Base-by-base conservation (phyloP, 2,113 vertebrate genomes). In the Psittacara wagleri region DNA sequence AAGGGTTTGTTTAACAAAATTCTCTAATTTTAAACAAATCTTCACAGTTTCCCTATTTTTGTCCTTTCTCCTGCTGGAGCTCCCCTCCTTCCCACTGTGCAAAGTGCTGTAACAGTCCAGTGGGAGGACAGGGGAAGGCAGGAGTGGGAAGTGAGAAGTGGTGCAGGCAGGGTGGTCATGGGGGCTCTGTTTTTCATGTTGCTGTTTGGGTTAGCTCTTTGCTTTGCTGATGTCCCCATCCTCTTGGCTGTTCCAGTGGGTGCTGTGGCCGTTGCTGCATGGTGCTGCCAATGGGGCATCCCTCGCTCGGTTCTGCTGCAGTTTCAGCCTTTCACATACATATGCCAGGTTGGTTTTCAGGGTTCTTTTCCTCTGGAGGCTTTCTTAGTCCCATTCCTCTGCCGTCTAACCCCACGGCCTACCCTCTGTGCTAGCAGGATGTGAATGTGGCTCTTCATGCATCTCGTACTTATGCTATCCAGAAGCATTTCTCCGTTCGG, bases 1-100 rank as follows among this genome's bases (percentile, higher is more conserved):
- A 88, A 82, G 33, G 23, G 51, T 94, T 81, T 96, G 33, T 86
- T 95, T 83, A 84, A 91, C n/a, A 59, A 88, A 96, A 92, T 89
- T 70, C 14, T 75, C 77, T 90, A 33, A 70, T 91, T 87, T 94
- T 2, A 67, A 89, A 74, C 64, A 91, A 88, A 74, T 77, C 48
- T 74, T 69, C 2, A 1, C 70, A 81, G 48, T 49, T 86, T 73
- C 33, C 39, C 13, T 66, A 43, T 37, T 88, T 94, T 95, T 86
- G 29, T 79, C 39, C 35, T 39, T 91, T 73, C 35, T 76, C 29
- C 86, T 64, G 25, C 46, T 91, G 19, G 17, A 83, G 17, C 15
- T 87, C 29, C 24, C 31, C 13, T 77, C 33, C n/a, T 69, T 90
- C 49, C 9, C 16, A 3, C 11, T 1, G 33, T 43, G 44, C 64